Conservation (phyloP, 1,140 invertebrate species). For the Adoxophyes honmai region DNA sequence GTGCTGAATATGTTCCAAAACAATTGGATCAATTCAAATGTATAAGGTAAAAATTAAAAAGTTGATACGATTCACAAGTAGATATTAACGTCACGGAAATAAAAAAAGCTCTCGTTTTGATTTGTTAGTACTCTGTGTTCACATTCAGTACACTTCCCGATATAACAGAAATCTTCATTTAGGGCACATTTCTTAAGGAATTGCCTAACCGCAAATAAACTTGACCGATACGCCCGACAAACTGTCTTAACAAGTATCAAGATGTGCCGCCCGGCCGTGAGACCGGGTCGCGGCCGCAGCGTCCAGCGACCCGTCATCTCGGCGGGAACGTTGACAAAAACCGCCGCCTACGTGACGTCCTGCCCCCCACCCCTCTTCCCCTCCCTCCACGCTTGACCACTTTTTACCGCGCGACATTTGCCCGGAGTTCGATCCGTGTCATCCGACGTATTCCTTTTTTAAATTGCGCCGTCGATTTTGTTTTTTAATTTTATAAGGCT, state of each 20-base stretch:
- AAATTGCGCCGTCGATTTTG: conserved; percentile 68
- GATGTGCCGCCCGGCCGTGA: conserved; percentile 37
- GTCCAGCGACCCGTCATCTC: conserved; percentile 75
- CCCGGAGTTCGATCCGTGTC: conserved; percentile 76
- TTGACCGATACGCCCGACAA: neutral
- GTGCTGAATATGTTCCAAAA: no score
- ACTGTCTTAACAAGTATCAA: conserved; percentile 52
- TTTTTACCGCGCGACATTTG: conserved; percentile 76
- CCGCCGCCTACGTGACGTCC: conserved; percentile 74
- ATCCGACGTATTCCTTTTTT: conserved; percentile 75
- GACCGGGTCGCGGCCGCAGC: conserved; percentile 54
- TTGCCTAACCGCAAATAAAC: neutral
- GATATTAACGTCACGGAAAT: no score
- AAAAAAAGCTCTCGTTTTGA: no score
- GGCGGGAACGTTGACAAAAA: conserved; percentile 76
- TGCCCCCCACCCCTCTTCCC: conserved; percentile 35
- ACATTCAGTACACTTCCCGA: no score
- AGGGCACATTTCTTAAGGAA: neutral
- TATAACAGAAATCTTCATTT: no score
- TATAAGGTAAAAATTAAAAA: no score
- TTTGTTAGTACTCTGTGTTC: no score
- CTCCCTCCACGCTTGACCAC: conserved; percentile 58
- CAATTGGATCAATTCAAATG: no score
- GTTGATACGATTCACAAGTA: no score
- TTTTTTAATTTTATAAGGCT: conserved; percentile 74